Percentiles rank a stretch among this genome's conserved stretches.
Evolutionary conservation across 2,888 invertebrate genomes (phyloP).

Genomic region (Norana najaformis): DNA sequence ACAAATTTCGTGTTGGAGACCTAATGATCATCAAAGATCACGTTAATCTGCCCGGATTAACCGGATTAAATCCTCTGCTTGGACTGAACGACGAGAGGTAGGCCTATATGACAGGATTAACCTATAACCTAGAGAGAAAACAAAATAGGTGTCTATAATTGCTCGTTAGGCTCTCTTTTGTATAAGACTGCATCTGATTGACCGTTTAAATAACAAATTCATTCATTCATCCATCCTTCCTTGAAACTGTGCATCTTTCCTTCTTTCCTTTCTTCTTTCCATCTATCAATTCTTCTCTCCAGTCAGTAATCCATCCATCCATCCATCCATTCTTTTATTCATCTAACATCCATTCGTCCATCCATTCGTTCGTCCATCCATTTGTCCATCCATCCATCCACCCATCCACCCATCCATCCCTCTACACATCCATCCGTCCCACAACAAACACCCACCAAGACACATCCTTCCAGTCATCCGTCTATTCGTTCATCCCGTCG

Average conservation of each 20-base stretch:
- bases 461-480: too few species aligned
- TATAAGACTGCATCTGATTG: too few species aligned
- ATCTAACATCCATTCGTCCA: too few species aligned
- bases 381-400: too few species aligned
- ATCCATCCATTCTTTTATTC: not conserved
- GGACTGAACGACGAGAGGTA: slow-evolving; percentile 88
- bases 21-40: slow-evolving; percentile 97
- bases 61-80: slow-evolving; percentile 86
- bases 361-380: not conserved
- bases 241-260: too few species aligned
- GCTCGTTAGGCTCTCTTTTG: not conserved
- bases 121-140: not conserved
- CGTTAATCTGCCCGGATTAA: slow-evolving; percentile 93
- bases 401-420: too few species aligned
- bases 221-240: too few species aligned
- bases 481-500: not conserved
- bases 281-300: too few species aligned
- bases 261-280: too few species aligned
- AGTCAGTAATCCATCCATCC: not conserved
- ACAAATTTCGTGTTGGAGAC: slow-evolving; percentile 85
- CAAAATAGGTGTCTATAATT: not conserved
- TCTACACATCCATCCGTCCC: too few species aligned
- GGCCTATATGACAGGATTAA: not conserved
- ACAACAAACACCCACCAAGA: too few species aligned
- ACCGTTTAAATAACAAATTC: not conserved